Conservation (phyloP, 2,797 vertebrate species). For the Scyliorhinus canicula region DNA sequence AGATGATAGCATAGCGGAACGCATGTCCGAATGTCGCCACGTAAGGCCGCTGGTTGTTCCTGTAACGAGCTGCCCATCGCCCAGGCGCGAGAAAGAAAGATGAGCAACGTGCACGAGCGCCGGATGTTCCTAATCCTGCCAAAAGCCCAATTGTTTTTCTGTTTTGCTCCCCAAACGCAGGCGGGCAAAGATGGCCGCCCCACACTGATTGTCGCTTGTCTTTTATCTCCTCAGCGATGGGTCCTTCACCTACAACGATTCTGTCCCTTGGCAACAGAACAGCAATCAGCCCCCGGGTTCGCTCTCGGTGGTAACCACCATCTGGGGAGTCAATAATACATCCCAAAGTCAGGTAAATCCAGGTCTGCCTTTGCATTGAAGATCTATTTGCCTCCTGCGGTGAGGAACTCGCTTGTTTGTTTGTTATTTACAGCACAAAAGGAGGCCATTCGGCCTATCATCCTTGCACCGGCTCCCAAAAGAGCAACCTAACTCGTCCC, state of each 20-base stretch:
- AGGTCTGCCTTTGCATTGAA: neutral
- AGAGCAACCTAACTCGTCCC: too few species aligned
- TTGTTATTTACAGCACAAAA: too few species aligned
- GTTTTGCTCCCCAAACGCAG: too few species aligned
- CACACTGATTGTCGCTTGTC: neutral
- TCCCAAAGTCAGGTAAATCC: conserved; percentile 83
- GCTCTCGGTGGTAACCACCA: conserved; percentile 92
- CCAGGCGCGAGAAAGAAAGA: neutral
- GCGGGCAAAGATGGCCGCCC: too few species aligned
- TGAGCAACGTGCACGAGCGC: neutral
- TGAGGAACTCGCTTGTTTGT: too few species aligned
- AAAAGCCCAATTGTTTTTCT: too few species aligned
- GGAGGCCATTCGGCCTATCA: too few species aligned
- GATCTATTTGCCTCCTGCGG: neutral
- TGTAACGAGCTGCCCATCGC: neutral
- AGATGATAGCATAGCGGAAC: neutral
- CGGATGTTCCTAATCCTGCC: neutral
- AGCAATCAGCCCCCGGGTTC: conserved; percentile 85
- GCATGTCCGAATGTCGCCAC: neutral
- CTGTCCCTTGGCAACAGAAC: conserved; percentile 80
- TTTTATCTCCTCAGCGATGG: conserved; percentile 68
- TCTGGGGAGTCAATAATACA: conserved; percentile 92
- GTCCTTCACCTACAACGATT: conserved; percentile 79
- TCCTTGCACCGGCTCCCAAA: too few species aligned
- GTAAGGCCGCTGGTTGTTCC: neutral